Evolutionary conservation across 2,113 vertebrate genomes (phyloP), one percentile per base, ranked within the genome.

Genomic region (Melospiza georgiana): DNA sequence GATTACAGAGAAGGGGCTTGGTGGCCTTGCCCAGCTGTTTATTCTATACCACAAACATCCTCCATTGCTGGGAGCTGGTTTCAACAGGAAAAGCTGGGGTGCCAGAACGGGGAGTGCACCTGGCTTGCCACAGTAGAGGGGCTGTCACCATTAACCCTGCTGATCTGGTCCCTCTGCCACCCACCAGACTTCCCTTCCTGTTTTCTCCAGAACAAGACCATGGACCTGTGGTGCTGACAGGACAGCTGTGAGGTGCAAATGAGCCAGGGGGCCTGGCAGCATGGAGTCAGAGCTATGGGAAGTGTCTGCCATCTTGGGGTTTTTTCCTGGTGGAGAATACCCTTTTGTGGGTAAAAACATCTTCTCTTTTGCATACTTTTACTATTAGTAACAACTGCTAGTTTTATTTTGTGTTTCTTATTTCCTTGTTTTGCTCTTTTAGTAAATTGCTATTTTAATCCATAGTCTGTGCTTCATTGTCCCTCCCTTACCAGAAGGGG

Each of bases 31-130:
- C 35, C 24, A 23, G 43, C 9, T 49, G 28, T 39, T 48, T 58
- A 22, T 81, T 81, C 52, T 48, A 1, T 12, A 39, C 22, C 43
- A 58, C 63, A 58, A 48, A 33, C 18, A 48, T 33, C 17, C 20
- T 37, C 0, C 20, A 35, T 23, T 1, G 1, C 52, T 68, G 65
- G n/a, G 43, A 57, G 16, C n/a, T 80, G 63, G 39, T 46, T 55
- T 55, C 33, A 55, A 33, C 16, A 25, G 41, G 41, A 67, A 37
- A 24, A 46, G 25, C 39, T 44, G 33, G 12, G 33, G 5, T 0
- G 0, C 25, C 1, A 1, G 30, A 52, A 28, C 18, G 3, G 2
- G 37, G 31, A 43, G 14, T 6, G 25, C 6, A 1, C 41, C 62
- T 37, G 77, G 51, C 51, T 67, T 20, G 16, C 41, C 16, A 3